Conservation (phyloP, 1,140 invertebrate species). For the Latrodectus geometricus region DNA sequence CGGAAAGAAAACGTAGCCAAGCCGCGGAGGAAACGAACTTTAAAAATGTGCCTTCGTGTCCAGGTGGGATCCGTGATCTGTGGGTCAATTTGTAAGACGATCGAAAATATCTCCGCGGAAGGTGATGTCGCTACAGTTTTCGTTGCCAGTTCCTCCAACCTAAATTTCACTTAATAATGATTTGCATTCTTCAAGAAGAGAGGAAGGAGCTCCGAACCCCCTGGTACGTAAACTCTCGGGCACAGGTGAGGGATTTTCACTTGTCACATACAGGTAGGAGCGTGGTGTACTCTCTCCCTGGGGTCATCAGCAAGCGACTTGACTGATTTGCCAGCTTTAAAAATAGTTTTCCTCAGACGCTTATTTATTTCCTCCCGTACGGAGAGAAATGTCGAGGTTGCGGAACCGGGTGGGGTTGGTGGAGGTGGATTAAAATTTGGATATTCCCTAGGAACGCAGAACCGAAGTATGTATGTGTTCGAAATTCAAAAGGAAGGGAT, state of each 20-base stretch:
- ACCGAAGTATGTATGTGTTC: neutral
- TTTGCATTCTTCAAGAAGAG: conserved; percentile 57
- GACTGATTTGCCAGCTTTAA: conserved; percentile 56
- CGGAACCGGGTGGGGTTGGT: neutral
- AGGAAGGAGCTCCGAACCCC: too few relatives aligned
- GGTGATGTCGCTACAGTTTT: conserved; percentile 12
- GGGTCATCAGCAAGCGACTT: conserved; percentile 45
- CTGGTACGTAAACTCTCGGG: neutral
- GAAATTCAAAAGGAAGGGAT: neutral
- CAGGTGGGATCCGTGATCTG: conserved; percentile 9
- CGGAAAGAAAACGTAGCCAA: too few relatives aligned
- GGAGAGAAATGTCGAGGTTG: conserved; percentile 10
- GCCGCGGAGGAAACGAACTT: neutral
- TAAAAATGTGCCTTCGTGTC: conserved; percentile 39
- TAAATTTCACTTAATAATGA: conserved; percentile 58
- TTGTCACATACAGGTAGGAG: conserved; percentile 16
- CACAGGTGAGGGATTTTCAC: conserved; percentile 20
- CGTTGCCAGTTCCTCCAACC: neutral
- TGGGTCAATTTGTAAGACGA: conserved; percentile 33
- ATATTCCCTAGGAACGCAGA: conserved; percentile 5
- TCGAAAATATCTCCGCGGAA: conserved; percentile 4
- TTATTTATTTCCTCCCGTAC: conserved; percentile 39
- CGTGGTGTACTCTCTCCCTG: conserved; percentile 6
- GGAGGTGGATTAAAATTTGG: conserved; percentile 32
- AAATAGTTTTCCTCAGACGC: conserved; percentile 37